Evolutionary conservation across 2,113 vertebrate species (phyloP).

Genomic region (Thymallus thymallus): DNA sequence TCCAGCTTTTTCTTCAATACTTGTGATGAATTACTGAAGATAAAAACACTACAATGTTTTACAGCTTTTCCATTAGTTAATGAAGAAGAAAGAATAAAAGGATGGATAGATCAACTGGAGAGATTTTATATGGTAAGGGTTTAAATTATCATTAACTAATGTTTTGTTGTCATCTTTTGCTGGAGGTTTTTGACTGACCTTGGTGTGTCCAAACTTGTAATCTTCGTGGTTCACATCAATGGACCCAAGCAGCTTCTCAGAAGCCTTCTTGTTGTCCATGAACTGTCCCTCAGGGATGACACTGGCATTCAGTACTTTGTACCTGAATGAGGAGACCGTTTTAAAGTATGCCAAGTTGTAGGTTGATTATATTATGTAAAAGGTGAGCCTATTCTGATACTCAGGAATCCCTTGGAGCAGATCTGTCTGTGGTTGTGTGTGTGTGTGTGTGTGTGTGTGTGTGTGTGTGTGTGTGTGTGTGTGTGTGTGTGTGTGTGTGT

Average conservation of each 20-base stretch:
- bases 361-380: constrained; percentile 43
- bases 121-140: too few species aligned
- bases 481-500: neutral
- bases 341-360: constrained; percentile 64
- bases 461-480: neutral
- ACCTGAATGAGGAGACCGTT: neutral
- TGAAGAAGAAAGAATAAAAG: too few species aligned
- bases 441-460: neutral
- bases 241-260: constrained; percentile 78
- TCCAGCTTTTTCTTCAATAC: too few species aligned
- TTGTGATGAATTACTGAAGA: too few species aligned
- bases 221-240: constrained; percentile 79
- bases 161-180: neutral
- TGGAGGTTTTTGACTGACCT: constrained; percentile 54
- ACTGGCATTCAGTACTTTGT: constrained; percentile 63
- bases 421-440: neutral
- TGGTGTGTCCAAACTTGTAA: constrained; percentile 82
- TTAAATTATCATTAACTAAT: neutral
- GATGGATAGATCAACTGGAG: too few species aligned
- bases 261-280: constrained; percentile 78
- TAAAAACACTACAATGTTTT: too few species aligned
- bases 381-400: too few species aligned
- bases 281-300: constrained; percentile 77
- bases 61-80: too few species aligned
- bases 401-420: too few species aligned